Conservation (phyloP, 2,888 invertebrate species). For the Autographa pulchrina region DNA sequence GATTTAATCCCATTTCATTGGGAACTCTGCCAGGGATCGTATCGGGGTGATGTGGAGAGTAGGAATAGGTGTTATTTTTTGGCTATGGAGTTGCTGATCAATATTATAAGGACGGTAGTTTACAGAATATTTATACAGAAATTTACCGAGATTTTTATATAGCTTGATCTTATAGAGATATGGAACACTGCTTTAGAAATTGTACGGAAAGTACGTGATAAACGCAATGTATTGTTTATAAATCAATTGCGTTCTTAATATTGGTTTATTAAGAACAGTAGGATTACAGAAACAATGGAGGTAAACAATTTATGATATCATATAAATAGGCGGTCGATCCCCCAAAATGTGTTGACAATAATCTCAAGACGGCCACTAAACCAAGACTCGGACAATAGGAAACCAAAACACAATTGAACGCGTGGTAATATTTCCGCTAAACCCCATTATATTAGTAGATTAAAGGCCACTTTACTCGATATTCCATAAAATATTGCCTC, state of each 20-base stretch:
- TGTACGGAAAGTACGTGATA: not conserved
- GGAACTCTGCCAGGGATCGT: conserved; percentile 79
- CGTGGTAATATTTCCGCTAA: conserved; percentile 72
- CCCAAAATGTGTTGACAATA: conserved; percentile 61
- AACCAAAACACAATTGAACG: conserved; percentile 81
- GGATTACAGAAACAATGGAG: conserved; percentile 4
- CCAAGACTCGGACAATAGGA: conserved; percentile 75
- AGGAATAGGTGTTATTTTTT: conserved; percentile 43
- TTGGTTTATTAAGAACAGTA: conserved; percentile 1
- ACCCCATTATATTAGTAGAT: conserved; percentile 88
- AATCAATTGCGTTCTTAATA: not conserved
- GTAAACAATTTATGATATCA: conserved; percentile 28
- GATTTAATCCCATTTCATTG: conserved; percentile 88
- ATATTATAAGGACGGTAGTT: conserved; percentile 22
- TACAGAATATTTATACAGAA: not conserved
- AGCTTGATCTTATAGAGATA: not conserved
- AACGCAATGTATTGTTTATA: not conserved
- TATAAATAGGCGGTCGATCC: conserved; percentile 47
- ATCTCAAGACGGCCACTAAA: conserved; percentile 70
- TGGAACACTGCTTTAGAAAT: not conserved
- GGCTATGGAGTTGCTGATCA: conserved; percentile 19
- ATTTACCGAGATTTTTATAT: not conserved
- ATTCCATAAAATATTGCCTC: conserved; percentile 88
- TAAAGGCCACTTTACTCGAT: conserved; percentile 89
- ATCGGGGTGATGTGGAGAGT: conserved; percentile 43